A percentile compares a stretch with the other conserved stretches of the same genome.
These are phyloP conservation scores for Coptodon bakossiorum DNA, from an alignment of 2,113 vertebrate genomes.

Conservation along the genomic window DNA sequence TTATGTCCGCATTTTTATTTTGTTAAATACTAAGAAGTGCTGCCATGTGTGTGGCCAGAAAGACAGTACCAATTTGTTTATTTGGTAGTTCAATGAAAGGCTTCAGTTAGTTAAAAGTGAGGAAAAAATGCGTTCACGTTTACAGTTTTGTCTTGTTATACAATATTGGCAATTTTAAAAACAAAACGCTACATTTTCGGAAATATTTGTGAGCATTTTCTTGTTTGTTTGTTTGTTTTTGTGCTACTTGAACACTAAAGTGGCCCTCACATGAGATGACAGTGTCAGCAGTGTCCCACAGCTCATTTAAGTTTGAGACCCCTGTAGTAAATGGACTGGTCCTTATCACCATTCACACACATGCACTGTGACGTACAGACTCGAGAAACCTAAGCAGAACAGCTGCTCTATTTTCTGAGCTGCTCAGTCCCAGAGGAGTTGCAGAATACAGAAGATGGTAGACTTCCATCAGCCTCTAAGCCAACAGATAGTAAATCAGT, in stretches of 20 bases:
- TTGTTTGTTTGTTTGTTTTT: not conserved
- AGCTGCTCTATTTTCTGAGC: not conserved
- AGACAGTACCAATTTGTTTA: not conserved
- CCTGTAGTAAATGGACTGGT: not conserved
- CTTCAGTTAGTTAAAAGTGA: not conserved
- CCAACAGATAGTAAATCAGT: not conserved
- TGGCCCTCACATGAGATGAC: not conserved
- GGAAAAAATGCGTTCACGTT: fast-evolving
- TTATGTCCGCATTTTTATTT: fast-evolving
- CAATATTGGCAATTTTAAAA: not conserved
- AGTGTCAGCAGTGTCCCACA: not conserved
- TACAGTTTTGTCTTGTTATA: not conserved
- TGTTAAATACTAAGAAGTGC: not conserved
- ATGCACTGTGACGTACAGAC: fast-evolving
- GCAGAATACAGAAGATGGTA: not conserved
- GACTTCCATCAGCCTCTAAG: not conserved
- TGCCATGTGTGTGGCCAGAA: fast-evolving
- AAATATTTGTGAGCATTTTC: fast-evolving
- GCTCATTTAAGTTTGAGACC: not conserved
- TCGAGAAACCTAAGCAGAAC: not conserved
- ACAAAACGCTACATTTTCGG: not conserved
- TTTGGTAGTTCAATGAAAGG: not conserved
- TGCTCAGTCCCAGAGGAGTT: not conserved
- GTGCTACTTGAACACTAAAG: not conserved
- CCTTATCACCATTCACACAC: not conserved